Evolutionary conservation across 2,888 invertebrate species (phyloP), one percentile per base, ranked within the genome.

Genomic region (Meiosimyza platycephala): DNA sequence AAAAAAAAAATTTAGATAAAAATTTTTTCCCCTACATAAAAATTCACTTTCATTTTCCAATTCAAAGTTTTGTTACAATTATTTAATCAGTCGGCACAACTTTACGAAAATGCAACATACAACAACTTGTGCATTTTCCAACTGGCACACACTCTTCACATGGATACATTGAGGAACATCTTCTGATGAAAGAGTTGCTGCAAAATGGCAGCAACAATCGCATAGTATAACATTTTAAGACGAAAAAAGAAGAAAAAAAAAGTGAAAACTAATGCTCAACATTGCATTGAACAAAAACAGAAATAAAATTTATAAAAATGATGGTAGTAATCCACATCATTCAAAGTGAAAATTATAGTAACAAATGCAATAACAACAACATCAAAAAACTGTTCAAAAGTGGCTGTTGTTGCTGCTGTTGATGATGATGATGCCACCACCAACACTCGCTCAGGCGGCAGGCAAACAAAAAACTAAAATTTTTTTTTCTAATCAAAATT

Each of bases 11-110:
- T 40, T 9, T 7, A 9, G 5, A 40, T 1, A 40, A 7, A 9
- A 40, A 40, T 7, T 40, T 40, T 40, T 22, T 59, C 33, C 3
- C 7, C 9, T 28, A 28, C 9, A 28, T 28, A 59, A 18, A 33
- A 33, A 60, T 33, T 62, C 60, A 62, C 60, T 62, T 62, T 62
- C 60, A 62, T 62, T 62, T 62, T 62, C 16, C 33, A 13, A n/a
- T 40, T n/a, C 15, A 16, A n/a, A 62, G 33, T n/a, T 62, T 62
- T 62, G 60, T 33, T 62, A 62, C n/a, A 62, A 62, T 62, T 62
- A 62, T 62, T 62, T 47, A 62, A 62, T 47, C 60, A 62, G 60
- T 40, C 60, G 12, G 33, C 40, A 9, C 40, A 62, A 33, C n/a
- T 22, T 15, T 6, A 33, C 15, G 12, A 33, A 33, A 33, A 40